phyloP scores from a whole-genome alignment of 1,140 invertebrate species.

The Drosophila ficusphila region DNA sequence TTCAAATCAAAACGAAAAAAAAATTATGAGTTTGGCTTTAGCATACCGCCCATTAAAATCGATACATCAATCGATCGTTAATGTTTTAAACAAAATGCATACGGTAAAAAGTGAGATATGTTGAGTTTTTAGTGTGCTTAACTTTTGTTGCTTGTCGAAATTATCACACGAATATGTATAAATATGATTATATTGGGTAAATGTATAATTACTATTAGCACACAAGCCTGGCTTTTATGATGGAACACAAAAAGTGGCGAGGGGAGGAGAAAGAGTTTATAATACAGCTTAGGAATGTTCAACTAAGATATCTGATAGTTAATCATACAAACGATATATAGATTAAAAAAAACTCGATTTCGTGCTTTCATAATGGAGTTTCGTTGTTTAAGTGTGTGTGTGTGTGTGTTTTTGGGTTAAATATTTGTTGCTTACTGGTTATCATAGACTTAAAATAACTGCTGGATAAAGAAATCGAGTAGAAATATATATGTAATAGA shows the following conservation, averaged over 20 bases:
- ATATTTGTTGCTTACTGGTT: slow-evolving; percentile 44
- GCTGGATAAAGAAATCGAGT: slow-evolving; percentile 25
- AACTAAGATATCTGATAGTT: slow-evolving; percentile 54
- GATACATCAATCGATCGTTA: slow-evolving; percentile 32
- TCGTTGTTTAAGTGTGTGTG: slow-evolving; percentile 28
- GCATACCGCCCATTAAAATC: slow-evolving; percentile 49
- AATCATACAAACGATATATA: slow-evolving; percentile 45
- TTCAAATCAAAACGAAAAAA: slow-evolving; percentile 39
- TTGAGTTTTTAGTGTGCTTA: slow-evolving; percentile 38
- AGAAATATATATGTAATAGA: slow-evolving; percentile 19
- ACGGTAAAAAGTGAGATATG: slow-evolving; percentile 42
- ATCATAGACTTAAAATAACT: slow-evolving; percentile 54
- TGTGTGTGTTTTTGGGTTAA: slow-evolving; percentile 18
- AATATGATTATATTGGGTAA: slow-evolving; percentile 22
- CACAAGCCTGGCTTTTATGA: slow-evolving; percentile 43
- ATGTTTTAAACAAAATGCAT: slow-evolving; percentile 48
- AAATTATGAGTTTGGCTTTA: slow-evolving; percentile 27
- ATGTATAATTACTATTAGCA: slow-evolving; percentile 52
- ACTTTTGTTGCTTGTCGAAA: slow-evolving; percentile 28
- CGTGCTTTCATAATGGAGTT: slow-evolving; percentile 64
- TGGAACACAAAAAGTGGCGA: slow-evolving; percentile 42
- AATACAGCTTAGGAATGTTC: slow-evolving; percentile 53
- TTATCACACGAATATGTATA: slow-evolving; percentile 49
- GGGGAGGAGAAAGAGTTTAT: slow-evolving; percentile 39
- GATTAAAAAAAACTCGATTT: slow-evolving; percentile 33